These are phyloP conservation scores for Girardinichthys multiradiatus DNA, from an alignment of 2,113 vertebrate species.

Conservation along the genomic window DNA sequence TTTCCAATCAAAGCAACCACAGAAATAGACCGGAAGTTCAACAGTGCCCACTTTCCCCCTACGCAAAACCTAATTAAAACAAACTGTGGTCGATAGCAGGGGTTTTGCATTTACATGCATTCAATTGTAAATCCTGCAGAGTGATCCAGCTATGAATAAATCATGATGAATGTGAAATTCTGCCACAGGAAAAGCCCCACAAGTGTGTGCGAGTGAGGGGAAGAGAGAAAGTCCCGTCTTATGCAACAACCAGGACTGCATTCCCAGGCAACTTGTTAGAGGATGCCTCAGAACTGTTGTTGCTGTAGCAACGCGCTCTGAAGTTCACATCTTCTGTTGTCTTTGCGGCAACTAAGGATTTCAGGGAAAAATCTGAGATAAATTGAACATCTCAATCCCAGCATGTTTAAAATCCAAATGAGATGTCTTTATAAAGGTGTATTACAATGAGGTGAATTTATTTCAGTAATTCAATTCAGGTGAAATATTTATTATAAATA, in stretches of 20 bases:
- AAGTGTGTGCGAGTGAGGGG: constrained; percentile 24
- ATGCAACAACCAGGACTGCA: constrained; percentile 70
- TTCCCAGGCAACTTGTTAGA: constrained; percentile 72
- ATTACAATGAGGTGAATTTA: neutral
- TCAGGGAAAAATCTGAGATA: constrained; percentile 38
- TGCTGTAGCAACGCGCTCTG: constrained; percentile 66
- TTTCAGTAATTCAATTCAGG: neutral
- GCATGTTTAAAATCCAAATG: constrained; percentile 14
- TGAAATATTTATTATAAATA: neutral
- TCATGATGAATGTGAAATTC: constrained; percentile 69
- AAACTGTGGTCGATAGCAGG: constrained; percentile 50
- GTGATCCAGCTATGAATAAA: constrained; percentile 70
- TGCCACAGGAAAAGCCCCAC: constrained; percentile 70
- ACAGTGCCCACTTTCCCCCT: constrained; percentile 42
- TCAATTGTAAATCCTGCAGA: constrained; percentile 56
- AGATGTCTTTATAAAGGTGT: neutral
- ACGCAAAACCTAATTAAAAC: constrained; percentile 26
- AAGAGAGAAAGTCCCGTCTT: constrained; percentile 59
- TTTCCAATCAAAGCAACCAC: constrained; percentile 33
- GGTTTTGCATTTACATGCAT: constrained; percentile 56
- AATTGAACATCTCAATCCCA: constrained; percentile 34
- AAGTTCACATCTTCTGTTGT: constrained; percentile 53
- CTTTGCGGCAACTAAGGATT: constrained; percentile 36
- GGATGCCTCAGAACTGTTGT: constrained; percentile 70
- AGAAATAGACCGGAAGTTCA: constrained; percentile 25